phyloP scores from a whole-genome alignment of 1,140 invertebrate genomes.

The Camponotus pennsylvanicus region DNA sequence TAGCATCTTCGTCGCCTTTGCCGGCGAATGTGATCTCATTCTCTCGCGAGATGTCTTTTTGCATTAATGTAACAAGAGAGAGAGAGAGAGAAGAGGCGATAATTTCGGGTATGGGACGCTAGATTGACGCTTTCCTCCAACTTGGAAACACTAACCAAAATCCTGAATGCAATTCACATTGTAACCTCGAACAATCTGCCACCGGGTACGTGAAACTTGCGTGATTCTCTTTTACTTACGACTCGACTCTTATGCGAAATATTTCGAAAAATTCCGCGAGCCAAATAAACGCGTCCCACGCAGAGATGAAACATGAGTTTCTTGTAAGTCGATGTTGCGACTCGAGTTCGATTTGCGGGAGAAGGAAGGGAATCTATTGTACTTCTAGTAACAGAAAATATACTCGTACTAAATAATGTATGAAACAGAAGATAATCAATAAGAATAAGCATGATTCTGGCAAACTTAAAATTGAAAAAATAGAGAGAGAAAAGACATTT shows the following conservation, averaged over 20 bases:
- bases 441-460: neutral
- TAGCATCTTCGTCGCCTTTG: conserved; percentile 60
- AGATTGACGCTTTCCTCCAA: conserved; percentile 55
- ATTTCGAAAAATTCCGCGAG: conserved; percentile 56
- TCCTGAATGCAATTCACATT: conserved; percentile 54
- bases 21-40: conserved; percentile 29
- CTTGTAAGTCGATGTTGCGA: neutral
- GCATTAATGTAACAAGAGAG: neutral
- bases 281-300: conserved; percentile 41
- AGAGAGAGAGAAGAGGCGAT: neutral
- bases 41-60: conserved; percentile 59
- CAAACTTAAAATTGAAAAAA: neutral
- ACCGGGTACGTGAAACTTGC: conserved; percentile 44
- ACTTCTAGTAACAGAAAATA: neutral
- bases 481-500: neutral
- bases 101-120: neutral
- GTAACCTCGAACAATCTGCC: conserved; percentile 34
- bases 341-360: neutral
- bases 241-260: conserved; percentile 31
- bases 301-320: conserved; percentile 48
- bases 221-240: conserved; percentile 56
- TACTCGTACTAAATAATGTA: neutral
- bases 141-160: conserved; percentile 40
- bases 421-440: neutral
- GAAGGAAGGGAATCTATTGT: conserved; percentile 10